A percentile compares a stretch with the other conserved stretches of the same genome.
These are phyloP conservation scores for Gryllus longicercus DNA, from an alignment of 2,888 invertebrate species.

Conservation along the genomic window DNA sequence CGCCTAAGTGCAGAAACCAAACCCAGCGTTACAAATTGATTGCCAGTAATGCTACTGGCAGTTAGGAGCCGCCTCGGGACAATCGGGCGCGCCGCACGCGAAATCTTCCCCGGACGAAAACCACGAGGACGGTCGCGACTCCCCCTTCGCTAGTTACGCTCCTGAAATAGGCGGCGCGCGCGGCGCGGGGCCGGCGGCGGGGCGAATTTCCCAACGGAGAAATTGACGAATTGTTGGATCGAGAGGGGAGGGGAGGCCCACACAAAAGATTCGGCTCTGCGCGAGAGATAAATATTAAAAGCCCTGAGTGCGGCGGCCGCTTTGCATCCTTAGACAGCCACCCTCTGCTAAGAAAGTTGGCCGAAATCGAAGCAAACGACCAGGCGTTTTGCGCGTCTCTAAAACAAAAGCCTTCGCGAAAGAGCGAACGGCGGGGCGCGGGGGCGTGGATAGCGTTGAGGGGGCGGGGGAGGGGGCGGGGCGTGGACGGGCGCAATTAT, in stretches of 20 bases:
- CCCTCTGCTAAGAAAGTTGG: background rate
- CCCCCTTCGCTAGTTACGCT: background rate
- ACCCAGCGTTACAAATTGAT: slow-evolving; percentile 17
- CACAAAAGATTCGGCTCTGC: background rate
- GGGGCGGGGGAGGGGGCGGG: too few species aligned
- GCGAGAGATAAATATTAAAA: background rate
- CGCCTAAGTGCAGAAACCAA: slow-evolving; percentile 17
- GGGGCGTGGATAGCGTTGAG: too few species aligned
- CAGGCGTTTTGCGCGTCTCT: too few species aligned
- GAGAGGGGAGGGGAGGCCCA: background rate
- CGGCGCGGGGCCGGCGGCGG: background rate
- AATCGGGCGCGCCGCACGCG: background rate
- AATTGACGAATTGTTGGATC: background rate
- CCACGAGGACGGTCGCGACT: background rate
- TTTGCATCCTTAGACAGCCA: background rate
- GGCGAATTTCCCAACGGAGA: background rate
- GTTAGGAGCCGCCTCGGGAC: background rate
- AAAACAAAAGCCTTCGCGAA: background rate
- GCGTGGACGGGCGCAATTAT: background rate
- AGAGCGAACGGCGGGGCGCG: background rate
- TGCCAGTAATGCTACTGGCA: background rate
- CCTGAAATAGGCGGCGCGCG: background rate
- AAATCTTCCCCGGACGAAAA: too few species aligned
- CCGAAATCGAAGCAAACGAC: background rate
- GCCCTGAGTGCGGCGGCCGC: background rate